Conservation (phyloP, 2,797 vertebrate genomes). For the Protosalanx chinensis region DNA sequence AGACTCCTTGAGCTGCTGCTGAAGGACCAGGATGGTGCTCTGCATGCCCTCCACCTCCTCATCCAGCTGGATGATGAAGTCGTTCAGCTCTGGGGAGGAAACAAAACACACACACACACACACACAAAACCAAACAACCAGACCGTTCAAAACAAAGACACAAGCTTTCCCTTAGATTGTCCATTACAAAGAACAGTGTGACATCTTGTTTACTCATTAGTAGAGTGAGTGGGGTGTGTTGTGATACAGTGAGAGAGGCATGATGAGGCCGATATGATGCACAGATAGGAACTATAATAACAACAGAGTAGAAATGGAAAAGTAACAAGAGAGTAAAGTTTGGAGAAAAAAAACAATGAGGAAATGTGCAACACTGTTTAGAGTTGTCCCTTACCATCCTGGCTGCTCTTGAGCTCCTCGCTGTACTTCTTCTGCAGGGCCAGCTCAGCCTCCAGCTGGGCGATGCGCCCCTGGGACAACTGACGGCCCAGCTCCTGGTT, state of each 20-base stretch:
- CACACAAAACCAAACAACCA: background rate
- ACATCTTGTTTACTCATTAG: too few species aligned
- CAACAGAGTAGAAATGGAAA: background rate
- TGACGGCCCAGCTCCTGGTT: constrained; percentile 99
- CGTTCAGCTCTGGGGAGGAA: constrained; percentile 82
- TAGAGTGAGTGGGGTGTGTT: too few species aligned
- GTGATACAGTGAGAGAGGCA: constrained; percentile 55
- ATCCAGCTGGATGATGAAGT: constrained; percentile 97
- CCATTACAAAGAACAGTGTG: too few species aligned
- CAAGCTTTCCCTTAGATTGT: too few species aligned
- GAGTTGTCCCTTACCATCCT: constrained; percentile 86
- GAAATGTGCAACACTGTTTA: background rate
- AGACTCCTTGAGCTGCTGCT: constrained; percentile 91
- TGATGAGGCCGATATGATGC: constrained; percentile 97
- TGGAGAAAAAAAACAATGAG: too few species aligned
- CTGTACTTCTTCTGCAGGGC: constrained; percentile 99
- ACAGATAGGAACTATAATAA: constrained; percentile 16
- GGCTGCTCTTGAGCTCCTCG: constrained; percentile 99
- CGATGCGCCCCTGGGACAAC: constrained; percentile 98
- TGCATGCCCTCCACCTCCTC: constrained; percentile 98
- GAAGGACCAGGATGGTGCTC: constrained; percentile 94
- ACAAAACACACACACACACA: constrained; percentile 5
- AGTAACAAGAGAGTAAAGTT: too few species aligned
- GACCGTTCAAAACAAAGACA: background rate
- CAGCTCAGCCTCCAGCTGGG: constrained; percentile 98